Percentiles rank a stretch among this genome's conserved stretches.
phyloP scores from a whole-genome alignment of 1,140 invertebrate species.

The Aphidius ervi region DNA sequence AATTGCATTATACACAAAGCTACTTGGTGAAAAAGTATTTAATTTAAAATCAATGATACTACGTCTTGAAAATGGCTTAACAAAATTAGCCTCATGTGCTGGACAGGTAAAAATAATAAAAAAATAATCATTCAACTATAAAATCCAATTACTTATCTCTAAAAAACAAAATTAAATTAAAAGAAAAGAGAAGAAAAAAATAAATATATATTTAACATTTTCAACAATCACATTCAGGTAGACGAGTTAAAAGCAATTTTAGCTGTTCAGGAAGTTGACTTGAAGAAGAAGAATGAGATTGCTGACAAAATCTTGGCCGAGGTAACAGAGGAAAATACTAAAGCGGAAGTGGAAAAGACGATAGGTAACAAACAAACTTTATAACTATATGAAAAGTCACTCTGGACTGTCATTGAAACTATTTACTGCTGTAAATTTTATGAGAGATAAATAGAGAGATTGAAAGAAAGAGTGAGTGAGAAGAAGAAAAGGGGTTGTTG shows the following conservation, averaged over 20 bases:
- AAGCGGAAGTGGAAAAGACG: constrained; percentile 82
- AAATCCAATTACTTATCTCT: not conserved
- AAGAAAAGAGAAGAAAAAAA: constrained; percentile 45
- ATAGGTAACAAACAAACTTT: constrained; percentile 54
- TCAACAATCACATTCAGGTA: constrained; percentile 48
- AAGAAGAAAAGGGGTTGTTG: not conserved
- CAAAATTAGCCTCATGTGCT: constrained; percentile 79
- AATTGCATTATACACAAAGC: constrained; percentile 80
- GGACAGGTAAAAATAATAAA: constrained; percentile 61
- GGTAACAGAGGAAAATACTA: constrained; percentile 85
- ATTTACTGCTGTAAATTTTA: not conserved
- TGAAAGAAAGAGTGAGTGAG: not conserved
- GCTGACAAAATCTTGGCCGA: constrained; percentile 86
- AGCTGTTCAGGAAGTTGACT: constrained; percentile 82
- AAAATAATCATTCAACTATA: not conserved
- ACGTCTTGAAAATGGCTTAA: constrained; percentile 81
- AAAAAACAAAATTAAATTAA: constrained; percentile 38
- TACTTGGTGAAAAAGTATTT: constrained; percentile 73
- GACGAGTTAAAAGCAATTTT: constrained; percentile 71
- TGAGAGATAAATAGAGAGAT: too few species aligned
- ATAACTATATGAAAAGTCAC: constrained; percentile 17
- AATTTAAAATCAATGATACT: constrained; percentile 75
- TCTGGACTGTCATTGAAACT: constrained; percentile 16
- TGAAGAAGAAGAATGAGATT: constrained; percentile 84
- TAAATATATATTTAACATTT: constrained; percentile 17